These are phyloP conservation scores for Diaperis boleti DNA, from an alignment of 2,888 invertebrate species.

Conservation along the genomic window DNA sequence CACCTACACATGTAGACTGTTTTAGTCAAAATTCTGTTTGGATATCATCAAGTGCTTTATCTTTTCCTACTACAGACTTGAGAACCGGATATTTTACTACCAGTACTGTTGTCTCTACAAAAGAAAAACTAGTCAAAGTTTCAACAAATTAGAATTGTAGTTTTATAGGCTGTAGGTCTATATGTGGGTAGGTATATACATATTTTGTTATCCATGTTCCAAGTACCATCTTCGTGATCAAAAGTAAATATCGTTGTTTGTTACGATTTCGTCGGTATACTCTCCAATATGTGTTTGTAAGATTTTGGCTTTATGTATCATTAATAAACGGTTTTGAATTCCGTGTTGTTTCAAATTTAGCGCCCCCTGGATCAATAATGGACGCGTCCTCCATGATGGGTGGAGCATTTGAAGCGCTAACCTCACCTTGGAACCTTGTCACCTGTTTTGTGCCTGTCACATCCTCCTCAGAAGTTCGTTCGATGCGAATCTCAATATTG, in stretches of 20 bases:
- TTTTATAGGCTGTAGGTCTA: background rate
- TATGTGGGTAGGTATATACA: constrained; percentile 6
- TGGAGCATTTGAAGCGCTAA: constrained; percentile 17
- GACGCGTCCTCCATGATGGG: background rate
- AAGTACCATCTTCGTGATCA: background rate
- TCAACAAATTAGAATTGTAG: constrained; percentile 3
- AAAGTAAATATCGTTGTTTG: background rate
- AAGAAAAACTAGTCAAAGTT: no score
- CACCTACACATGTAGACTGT: constrained; percentile 16
- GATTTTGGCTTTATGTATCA: constrained; percentile 14
- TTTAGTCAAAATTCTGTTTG: background rate
- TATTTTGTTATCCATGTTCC: background rate
- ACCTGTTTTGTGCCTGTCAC: no score
- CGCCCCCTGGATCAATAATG: constrained; percentile 6
- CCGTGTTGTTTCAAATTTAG: constrained; percentile 4
- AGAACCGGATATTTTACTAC: no score
- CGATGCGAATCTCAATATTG: background rate
- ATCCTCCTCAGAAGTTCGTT: background rate
- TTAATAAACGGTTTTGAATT: constrained; percentile 21
- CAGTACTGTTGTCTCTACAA: no score
- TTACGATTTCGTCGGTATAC: background rate
- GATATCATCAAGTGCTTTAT: background rate
- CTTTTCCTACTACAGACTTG: background rate
- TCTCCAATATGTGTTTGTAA: constrained; percentile 4
- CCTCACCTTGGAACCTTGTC: background rate